phyloP scores from a whole-genome alignment of 2,888 invertebrate species.

The Dione vanillae region DNA sequence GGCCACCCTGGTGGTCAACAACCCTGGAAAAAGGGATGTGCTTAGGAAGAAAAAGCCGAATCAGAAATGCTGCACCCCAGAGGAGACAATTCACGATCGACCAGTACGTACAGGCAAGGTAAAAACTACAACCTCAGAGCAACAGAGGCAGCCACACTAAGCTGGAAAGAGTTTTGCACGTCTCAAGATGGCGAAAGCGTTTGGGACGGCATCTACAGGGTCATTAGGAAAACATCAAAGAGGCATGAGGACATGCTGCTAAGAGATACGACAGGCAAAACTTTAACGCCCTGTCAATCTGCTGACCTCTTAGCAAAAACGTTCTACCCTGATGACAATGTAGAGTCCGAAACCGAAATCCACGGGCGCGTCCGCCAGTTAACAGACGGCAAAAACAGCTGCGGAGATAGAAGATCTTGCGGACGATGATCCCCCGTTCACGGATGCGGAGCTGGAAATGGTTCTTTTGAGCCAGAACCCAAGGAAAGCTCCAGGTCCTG shows the following conservation, averaged over 20 bases:
- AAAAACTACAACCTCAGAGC: too few relatives aligned
- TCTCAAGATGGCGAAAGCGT: conserved; percentile 39
- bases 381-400: neutral
- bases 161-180: conserved; percentile 43
- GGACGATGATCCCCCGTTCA: conserved; percentile 1
- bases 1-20: too few relatives aligned
- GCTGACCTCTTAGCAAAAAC: neutral
- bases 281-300: neutral
- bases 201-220: conserved; percentile 45
- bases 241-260: neutral
- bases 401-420: neutral
- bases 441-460: neutral
- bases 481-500: conserved; percentile 39
- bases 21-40: too few relatives aligned
- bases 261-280: neutral
- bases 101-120: too few relatives aligned
- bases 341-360: neutral
- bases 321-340: neutral
- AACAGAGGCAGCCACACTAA: neutral
- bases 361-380: neutral
- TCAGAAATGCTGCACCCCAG: too few relatives aligned
- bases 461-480: conserved; percentile 38
- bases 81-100: too few relatives aligned
- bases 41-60: too few relatives aligned
- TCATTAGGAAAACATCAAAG: conserved; percentile 19